Evolutionary conservation across 2,113 vertebrate genomes (phyloP), one percentile per base, ranked within the genome.

Genomic region (Lynx canadensis): DNA sequence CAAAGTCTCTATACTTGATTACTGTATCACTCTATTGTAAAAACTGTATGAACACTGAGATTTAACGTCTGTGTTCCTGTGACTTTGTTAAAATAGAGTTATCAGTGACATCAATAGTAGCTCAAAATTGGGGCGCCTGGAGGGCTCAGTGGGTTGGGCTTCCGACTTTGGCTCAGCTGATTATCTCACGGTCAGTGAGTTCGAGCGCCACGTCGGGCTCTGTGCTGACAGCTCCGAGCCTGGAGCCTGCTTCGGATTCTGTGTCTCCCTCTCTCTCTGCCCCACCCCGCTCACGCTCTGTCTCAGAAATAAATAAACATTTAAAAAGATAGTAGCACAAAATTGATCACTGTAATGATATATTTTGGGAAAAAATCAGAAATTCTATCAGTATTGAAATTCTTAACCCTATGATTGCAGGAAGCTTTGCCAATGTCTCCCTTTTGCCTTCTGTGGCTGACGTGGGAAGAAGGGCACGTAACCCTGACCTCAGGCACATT

Each of bases 401-500:
- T 45, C 31, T 27, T 3, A 18, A 25, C 0, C 27, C 9, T 33
- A 3, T 2, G 69, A 73, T 11, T 4, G 5, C 7, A 50, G 73
- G 50, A 29, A 31, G 15, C 7, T 23, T 13, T 63, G 71, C 13
- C 52, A 45, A 5, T 0, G 8, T 23, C 38, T 27, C 7, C 3
- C 3, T 1, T 1, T 14, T 4, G 33, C 27, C 19, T 19, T 48
- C 11, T 38, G 19, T 4, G n/a, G 10, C 10, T 10, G 11, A 33
- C 4, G 18, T 7, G n/a, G 23, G 14, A 16, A 69, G n/a, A 25
- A 9, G 21, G 10, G 18, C 16, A 0, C 0, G 0, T 36, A 66
- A 60, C 48, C 36, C 23, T 14, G 33, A 25, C 13, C 60, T 23
- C 23, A 48, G n/a, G 14, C 16, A 8, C 0, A 29, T 12, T 4